phyloP scores from a whole-genome alignment of 2,113 vertebrate species.

The Caracal caracal region DNA sequence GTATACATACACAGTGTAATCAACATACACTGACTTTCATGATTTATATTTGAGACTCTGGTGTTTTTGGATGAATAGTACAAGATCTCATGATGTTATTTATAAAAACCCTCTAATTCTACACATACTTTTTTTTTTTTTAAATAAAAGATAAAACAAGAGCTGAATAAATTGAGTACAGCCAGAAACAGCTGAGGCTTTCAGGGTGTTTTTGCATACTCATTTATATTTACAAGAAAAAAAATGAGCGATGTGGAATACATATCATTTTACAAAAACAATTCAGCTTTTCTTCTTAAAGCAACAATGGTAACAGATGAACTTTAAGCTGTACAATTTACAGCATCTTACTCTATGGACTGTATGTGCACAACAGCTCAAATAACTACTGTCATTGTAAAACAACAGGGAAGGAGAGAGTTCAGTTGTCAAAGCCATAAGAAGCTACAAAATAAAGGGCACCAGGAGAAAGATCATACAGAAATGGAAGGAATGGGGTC shows the following conservation, averaged over 20 bases:
- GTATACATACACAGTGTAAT: not conserved
- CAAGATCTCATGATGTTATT: constrained; percentile 14
- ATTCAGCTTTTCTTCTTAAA: not conserved
- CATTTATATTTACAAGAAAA: not conserved
- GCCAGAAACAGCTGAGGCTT: not conserved
- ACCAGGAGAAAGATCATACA: not conserved
- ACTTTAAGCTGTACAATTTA: not conserved
- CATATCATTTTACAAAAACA: not conserved
- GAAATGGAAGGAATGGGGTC: not conserved
- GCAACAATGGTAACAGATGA: not conserved
- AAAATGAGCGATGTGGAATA: not conserved
- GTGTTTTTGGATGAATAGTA: not conserved
- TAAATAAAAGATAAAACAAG: not conserved
- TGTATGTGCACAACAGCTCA: not conserved
- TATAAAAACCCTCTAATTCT: not conserved
- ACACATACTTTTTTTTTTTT: not conserved
- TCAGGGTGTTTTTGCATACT: not conserved
- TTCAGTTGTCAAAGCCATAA: not conserved
- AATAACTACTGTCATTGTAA: not conserved
- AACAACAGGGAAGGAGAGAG: not conserved
- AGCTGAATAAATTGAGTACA: not conserved
- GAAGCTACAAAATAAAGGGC: not conserved
- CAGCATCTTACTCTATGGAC: not conserved
- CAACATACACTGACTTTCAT: not conserved
- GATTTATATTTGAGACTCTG: not conserved